These are phyloP conservation scores for Phytoseiulus persimilis DNA, from an alignment of 2,888 invertebrate genomes.

Conservation along the genomic window DNA sequence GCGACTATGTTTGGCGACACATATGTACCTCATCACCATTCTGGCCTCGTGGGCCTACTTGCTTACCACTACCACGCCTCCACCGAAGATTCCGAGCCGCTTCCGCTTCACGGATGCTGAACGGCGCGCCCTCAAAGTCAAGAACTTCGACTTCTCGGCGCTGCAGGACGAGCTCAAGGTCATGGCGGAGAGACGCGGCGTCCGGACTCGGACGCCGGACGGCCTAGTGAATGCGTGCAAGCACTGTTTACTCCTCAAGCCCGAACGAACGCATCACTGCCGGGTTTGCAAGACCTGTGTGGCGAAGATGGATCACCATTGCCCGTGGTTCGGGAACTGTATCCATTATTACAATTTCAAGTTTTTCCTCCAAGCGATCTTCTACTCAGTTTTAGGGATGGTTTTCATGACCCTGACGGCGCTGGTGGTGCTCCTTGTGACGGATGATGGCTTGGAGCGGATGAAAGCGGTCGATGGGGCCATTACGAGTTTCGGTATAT, in stretches of 20 bases:
- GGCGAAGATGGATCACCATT: constrained; percentile 15
- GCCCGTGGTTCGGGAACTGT: constrained; percentile 28
- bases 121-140: not conserved
- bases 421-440: not conserved
- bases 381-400: not conserved
- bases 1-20: not conserved
- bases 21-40: not conserved
- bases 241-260: not conserved
- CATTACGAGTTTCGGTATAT: not conserved
- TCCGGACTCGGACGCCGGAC: not conserved
- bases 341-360: constrained; percentile 24
- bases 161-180: not conserved
- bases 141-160: not conserved
- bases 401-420: not conserved
- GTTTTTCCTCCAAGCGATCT: not conserved
- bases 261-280: constrained; percentile 34
- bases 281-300: not conserved
- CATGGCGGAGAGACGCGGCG: constrained; percentile 9
- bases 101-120: not conserved
- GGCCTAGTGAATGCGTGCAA: constrained; percentile 15
- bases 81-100: not conserved
- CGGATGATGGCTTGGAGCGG: not conserved
- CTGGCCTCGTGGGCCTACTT: not conserved
- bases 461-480: not conserved
- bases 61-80: not conserved